Conservation (phyloP, 2,888 invertebrate genomes). For the Tiliacea citrago region DNA sequence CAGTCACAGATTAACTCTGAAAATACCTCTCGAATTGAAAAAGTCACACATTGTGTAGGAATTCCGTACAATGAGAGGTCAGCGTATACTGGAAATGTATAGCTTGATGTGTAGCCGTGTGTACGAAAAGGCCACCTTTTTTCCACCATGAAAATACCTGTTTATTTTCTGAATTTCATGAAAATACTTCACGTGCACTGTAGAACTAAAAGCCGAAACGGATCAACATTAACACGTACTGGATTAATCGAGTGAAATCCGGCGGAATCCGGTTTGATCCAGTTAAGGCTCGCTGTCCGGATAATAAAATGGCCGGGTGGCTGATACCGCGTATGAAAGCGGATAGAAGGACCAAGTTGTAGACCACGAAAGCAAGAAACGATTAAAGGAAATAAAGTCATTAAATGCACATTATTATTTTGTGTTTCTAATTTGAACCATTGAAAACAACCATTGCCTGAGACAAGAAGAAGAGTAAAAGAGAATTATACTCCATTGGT, state of each 20-base stretch:
- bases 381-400: background rate
- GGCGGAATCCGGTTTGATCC: constrained; percentile 62
- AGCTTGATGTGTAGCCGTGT: too few species aligned
- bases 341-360: constrained; percentile 16
- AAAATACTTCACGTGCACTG: constrained; percentile 29
- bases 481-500: too few species aligned
- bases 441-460: too few species aligned
- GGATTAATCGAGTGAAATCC: constrained; percentile 65
- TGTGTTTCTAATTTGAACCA: background rate
- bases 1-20: background rate
- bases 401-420: background rate
- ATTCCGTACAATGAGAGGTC: too few species aligned
- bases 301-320: constrained; percentile 63
- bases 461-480: background rate
- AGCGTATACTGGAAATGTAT: too few species aligned
- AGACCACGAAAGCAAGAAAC: background rate
- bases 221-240: constrained; percentile 65
- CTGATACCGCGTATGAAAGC: constrained; percentile 21
- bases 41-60: too few species aligned
- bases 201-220: constrained; percentile 45
- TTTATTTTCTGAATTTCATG: constrained; percentile 12
- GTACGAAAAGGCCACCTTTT: background rate
- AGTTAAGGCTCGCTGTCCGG: constrained; percentile 63
- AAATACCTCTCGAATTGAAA: background rate
- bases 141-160: background rate